A percentile compares a stretch with the other conserved stretches of the same genome.
Evolutionary conservation across 2,888 invertebrate genomes (phyloP).

Genomic region (Andrena trimmerana): DNA sequence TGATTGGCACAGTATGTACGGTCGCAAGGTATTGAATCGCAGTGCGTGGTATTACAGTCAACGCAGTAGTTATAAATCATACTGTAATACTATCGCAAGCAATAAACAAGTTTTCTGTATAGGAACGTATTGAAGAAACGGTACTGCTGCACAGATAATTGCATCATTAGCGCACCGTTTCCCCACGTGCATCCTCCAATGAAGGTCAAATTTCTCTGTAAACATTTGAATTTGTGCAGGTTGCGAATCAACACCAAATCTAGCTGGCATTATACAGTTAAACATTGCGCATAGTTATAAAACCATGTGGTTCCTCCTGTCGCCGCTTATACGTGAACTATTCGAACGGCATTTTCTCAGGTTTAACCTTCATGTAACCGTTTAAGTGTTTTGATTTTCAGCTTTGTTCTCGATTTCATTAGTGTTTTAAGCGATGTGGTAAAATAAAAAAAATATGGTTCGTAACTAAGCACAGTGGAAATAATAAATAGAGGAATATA

Average conservation of each 20-base stretch:
- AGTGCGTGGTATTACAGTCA: constrained; percentile 5
- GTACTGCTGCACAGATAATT: constrained; percentile 59
- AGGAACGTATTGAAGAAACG: constrained; percentile 44
- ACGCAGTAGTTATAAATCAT: constrained; percentile 22
- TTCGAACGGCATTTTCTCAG: too few species aligned
- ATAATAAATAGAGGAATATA: too few species aligned
- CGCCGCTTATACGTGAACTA: too few species aligned
- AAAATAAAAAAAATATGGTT: too few species aligned
- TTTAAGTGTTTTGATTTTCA: too few species aligned
- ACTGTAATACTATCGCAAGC: constrained; percentile 30
- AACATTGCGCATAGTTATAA: too few species aligned
- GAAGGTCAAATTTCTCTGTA: constrained; percentile 6
- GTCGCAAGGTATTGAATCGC: constrained; percentile 13
- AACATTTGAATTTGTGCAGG: not conserved
- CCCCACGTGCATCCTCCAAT: constrained; percentile 33
- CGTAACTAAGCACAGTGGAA: too few species aligned
- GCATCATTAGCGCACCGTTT: constrained; percentile 57
- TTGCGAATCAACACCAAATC: not conserved
- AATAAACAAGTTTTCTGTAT: constrained; percentile 43
- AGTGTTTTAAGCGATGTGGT: too few species aligned
- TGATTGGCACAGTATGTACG: constrained; percentile 16
- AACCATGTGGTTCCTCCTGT: too few species aligned
- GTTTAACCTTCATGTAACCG: too few species aligned
- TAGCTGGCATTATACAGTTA: too few species aligned
- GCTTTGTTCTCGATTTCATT: too few species aligned